Evolutionary conservation across 2,113 vertebrate genomes (phyloP), one percentile per base, ranked within the genome.

Genomic region (Madoqua kirkii): DNA sequence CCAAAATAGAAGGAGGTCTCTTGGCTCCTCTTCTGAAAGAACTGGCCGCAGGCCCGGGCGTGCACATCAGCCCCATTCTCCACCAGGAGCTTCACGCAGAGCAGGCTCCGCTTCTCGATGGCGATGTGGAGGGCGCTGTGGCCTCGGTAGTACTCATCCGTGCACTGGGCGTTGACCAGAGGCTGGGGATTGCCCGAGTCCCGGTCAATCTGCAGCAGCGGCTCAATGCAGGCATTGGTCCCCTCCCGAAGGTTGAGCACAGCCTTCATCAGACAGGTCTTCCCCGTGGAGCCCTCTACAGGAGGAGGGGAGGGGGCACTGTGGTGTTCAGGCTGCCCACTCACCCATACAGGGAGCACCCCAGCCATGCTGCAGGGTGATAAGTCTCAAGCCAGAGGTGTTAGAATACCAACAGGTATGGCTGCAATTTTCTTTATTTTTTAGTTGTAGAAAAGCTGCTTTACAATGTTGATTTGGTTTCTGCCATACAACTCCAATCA

Each of bases 81-180:
- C 97, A 99, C 98, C 89, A 99, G 98, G 74, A 99, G 98, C 83
- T 99, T 95, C 93, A 99, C 99, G 23, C 99, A 98, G 3, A 45
- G 93, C 0, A 99, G 57, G 88, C 98, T 99, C 96, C 99, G 99
- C 96, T 99, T 99, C 98, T 99, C 99, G 1, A 99, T 99, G 94
- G 99, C 99, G 0, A 99, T 99, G 74, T 99, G 99, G 36, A 99
- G 99, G 12, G 99, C 99, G 0, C 99, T 99, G 98, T 99, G 99
- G 52, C 99, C 99, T 98, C 98, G 96, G 94, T 99, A 99, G 98
- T 99, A 99, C 27, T 89, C 98, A 93, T 99, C 99, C 0, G 98
- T 99, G 98, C 99, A 99, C 0, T 99, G 97, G 81, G 98, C 98
- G 0, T 99, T 99, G 89, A 99, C 98, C 5, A 99, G 99, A 0